Evolutionary conservation across 2,888 invertebrate genomes (phyloP), one percentile per base, ranked within the genome.

Genomic region (Colostygia pectinataria): DNA sequence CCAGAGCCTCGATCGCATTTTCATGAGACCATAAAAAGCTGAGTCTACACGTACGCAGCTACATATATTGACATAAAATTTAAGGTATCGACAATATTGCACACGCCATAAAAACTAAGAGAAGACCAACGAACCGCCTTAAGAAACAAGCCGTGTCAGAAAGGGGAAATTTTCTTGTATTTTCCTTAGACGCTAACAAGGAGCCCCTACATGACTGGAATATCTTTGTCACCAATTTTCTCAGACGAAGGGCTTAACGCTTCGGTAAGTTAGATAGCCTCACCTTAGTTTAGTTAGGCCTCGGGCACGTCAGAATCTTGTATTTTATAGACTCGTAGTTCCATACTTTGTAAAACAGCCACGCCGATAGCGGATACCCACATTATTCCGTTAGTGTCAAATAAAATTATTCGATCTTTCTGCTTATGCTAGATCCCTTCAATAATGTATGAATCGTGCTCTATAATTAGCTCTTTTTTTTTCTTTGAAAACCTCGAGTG

Each of bases 151-250:
- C 77, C 72, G 61, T 75, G 81, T 83, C 79, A 80, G 77, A 68
- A 55, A 64, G 68, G 71, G 71, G 76, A 70, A 76, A 72, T 77
- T 74, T 75, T 71, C 78, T 72, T 80, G 75, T 83, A 79, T 84
- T 83, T 78, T 77, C 77, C 69, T 74, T 71, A 52, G 74, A 68
- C 77, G 77, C 77, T 88, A 88, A 87, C 87, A 88, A 88, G 87
- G 77, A 77, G 70, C 68, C 60, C 57, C 70, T 80, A 83, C 89
- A 90, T 86, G 89, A 88, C 82, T 78, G 76, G 89, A 90, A 90
- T 90, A 88, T 83, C 86, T 83, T 81, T 78, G 82, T 80, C 84
- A 76, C 77, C 80, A 86, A 84, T 86, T 85, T 86, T 76, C 80
- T 78, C 73, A 74, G 76, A 74, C 73, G 79, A 80, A 82, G 74